Conservation (phyloP, 37 sponge, comb jelly and placozoan genomes). For the Agelas oroides region DNA sequence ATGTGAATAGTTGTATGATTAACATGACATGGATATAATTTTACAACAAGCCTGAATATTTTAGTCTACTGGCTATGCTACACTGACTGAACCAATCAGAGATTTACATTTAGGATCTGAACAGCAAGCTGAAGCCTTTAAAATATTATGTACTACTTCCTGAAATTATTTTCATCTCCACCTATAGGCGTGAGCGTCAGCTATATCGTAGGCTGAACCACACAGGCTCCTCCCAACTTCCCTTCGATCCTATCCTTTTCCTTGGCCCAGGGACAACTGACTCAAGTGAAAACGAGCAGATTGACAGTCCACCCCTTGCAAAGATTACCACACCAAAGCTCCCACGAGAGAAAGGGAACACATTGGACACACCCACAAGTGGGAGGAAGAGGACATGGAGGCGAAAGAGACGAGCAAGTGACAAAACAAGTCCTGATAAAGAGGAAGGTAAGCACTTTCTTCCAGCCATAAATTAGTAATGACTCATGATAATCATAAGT, state of each 20-base stretch:
- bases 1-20: too few species aligned
- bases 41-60: too few species aligned
- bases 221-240: neutral
- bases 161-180: neutral
- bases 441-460: neutral
- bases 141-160: too few species aligned
- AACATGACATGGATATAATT: too few species aligned
- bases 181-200: slow-evolving; percentile 20
- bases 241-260: neutral
- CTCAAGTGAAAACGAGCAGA: neutral
- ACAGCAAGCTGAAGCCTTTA: too few species aligned
- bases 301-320: neutral
- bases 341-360: neutral
- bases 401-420: slow-evolving; percentile 14
- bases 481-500: too few species aligned
- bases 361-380: neutral
- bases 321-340: neutral
- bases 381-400: slow-evolving; percentile 11
- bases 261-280: neutral
- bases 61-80: too few species aligned
- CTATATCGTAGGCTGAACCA: slow-evolving; percentile 15
- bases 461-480: too few species aligned
- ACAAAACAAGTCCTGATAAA: neutral
- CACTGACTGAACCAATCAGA: too few species aligned
- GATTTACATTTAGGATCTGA: too few species aligned